Conservation (phyloP, 2,888 invertebrate genomes). For the Polyommatus iphigenia region DNA sequence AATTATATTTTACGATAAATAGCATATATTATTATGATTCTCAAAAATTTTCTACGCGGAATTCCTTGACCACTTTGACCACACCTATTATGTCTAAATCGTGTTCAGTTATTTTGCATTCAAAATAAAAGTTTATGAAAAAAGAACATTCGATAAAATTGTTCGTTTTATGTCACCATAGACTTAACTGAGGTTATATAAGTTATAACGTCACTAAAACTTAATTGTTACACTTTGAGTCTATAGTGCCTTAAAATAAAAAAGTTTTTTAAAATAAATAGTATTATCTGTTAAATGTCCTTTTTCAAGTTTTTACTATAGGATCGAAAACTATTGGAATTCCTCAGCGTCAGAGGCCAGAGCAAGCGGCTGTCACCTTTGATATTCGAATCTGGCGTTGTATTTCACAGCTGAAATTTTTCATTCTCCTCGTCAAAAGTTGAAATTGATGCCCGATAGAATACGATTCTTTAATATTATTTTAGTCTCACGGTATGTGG, state of each 20-base stretch:
- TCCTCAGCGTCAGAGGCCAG: neutral
- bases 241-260: too few species aligned
- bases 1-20: neutral
- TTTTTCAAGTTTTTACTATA: neutral
- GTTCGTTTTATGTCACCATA: too few species aligned
- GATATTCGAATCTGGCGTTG: conserved; percentile 4
- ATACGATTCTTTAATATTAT: neutral
- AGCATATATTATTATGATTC: neutral
- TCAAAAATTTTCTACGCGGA: neutral
- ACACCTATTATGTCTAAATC: too few species aligned
- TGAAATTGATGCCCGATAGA: conserved; percentile 4
- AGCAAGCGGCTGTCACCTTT: neutral
- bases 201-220: too few species aligned
- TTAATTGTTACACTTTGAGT: too few species aligned
- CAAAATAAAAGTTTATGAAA: too few species aligned
- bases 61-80: neutral
- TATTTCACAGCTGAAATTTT: conserved; percentile 12
- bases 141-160: too few species aligned
- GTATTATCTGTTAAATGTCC: neutral
- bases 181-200: too few species aligned
- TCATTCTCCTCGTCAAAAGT: conserved; percentile 9
- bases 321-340: neutral
- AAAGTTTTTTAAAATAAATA: too few species aligned
- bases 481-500: neutral
- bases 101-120: too few species aligned